phyloP scores from a whole-genome alignment of 1,140 invertebrate species.

The Diachasma alloeum region DNA sequence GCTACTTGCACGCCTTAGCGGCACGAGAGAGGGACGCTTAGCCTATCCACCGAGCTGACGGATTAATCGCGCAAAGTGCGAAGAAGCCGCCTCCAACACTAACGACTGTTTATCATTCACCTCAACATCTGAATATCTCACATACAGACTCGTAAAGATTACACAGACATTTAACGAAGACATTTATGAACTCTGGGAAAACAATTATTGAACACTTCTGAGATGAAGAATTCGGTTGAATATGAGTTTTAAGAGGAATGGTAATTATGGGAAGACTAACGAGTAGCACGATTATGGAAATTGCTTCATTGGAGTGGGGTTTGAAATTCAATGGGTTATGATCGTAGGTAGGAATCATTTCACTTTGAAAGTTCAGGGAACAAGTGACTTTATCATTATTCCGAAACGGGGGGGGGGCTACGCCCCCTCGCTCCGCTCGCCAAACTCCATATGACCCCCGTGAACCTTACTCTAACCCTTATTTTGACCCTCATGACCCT shows the following conservation, averaged over 20 bases:
- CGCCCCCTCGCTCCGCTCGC: no score
- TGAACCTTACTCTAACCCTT: no score
- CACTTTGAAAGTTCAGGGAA: background rate
- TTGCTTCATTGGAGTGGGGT: background rate
- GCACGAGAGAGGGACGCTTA: slow-evolving; percentile 23
- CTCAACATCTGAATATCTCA: background rate
- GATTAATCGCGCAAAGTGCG: slow-evolving; percentile 52
- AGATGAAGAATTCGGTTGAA: background rate
- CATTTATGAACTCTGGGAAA: background rate
- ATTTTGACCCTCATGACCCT: no score
- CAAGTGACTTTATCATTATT: background rate
- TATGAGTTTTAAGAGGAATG: background rate
- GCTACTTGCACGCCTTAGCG: slow-evolving; percentile 45
- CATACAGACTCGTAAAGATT: background rate
- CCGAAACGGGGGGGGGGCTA: no score
- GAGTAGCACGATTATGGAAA: background rate
- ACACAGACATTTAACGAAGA: background rate
- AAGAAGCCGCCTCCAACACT: slow-evolving; percentile 32
- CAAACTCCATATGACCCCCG: no score
- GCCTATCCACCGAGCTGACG: slow-evolving; percentile 37
- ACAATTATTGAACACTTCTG: background rate
- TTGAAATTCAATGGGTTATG: background rate
- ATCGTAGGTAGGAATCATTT: background rate
- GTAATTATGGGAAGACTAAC: background rate
- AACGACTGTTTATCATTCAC: background rate